These are phyloP conservation scores for Bradypodion pumilum DNA, from an alignment of 2,797 vertebrate species.

Conservation along the genomic window DNA sequence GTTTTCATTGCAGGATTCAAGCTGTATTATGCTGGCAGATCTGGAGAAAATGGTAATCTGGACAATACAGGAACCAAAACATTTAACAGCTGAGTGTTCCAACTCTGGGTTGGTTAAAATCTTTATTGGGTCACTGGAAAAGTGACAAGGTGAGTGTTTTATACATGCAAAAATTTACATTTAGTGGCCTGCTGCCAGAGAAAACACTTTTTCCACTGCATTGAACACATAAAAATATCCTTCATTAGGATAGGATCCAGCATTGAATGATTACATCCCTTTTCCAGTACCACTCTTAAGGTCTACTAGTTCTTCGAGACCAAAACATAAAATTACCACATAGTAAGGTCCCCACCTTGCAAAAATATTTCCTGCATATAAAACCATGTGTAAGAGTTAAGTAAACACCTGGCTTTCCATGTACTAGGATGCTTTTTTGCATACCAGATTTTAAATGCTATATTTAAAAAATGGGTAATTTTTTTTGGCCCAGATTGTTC, in stretches of 20 bases:
- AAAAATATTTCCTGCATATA: not conserved
- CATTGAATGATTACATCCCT: too few relatives aligned
- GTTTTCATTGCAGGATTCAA: not conserved
- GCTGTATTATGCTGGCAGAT: not conserved
- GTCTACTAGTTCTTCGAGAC: not conserved
- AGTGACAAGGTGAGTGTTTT: not conserved
- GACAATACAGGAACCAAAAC: conserved; percentile 48
- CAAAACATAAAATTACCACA: not conserved
- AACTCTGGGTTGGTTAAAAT: too few relatives aligned
- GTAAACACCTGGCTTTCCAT: not conserved
- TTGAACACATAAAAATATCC: not conserved
- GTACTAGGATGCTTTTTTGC: too few relatives aligned
- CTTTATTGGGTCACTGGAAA: too few relatives aligned
- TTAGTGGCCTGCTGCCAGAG: not conserved
- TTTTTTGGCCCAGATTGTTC: not conserved
- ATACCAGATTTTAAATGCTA: too few relatives aligned
- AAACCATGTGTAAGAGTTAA: not conserved
- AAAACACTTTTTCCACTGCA: not conserved
- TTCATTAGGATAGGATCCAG: too few relatives aligned
- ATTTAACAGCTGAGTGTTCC: too few relatives aligned
- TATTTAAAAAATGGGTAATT: too few relatives aligned
- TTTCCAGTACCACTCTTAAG: not conserved
- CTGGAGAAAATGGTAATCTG: conserved; percentile 54
- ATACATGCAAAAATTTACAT: not conserved
- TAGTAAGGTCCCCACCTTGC: too few relatives aligned